Evolutionary conservation across 1,140 invertebrate species (phyloP).

Genomic region (Mizuhopecten yessoensis): DNA sequence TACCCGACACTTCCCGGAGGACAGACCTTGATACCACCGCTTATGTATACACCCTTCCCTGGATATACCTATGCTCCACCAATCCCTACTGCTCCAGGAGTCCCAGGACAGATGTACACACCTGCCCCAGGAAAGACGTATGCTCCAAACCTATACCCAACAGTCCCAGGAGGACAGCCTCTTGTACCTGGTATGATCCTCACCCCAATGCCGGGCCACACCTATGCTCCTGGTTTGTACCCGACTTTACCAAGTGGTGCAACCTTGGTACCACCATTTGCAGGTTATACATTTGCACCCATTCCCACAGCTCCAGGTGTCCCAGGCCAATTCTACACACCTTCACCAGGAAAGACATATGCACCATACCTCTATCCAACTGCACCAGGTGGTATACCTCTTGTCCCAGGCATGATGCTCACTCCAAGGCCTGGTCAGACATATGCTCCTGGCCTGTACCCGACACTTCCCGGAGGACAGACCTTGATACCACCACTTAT

Average conservation of each 20-base stretch:
- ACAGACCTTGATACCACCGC: constrained; percentile 51
- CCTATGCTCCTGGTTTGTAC: constrained; percentile 43
- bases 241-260: constrained; percentile 44
- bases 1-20: constrained; percentile 64
- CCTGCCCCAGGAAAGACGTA: constrained; percentile 53
- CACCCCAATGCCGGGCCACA: constrained; percentile 53
- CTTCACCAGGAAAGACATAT: constrained; percentile 60
- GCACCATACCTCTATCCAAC: constrained; percentile 58
- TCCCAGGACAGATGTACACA: constrained; percentile 49
- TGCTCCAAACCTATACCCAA: constrained; percentile 47
- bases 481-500: constrained; percentile 43
- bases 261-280: constrained; percentile 29
- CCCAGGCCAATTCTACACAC: constrained; percentile 47
- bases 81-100: constrained; percentile 46
- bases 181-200: constrained; percentile 42
- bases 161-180: constrained; percentile 42
- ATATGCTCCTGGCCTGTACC: constrained; percentile 44
- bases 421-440: constrained; percentile 61
- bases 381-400: constrained; percentile 62
- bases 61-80: background rate
- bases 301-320: constrained; percentile 44
- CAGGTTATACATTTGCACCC: background rate
- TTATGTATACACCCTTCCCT: too few species aligned
- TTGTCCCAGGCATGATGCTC: constrained; percentile 59
- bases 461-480: background rate